Conservation (phyloP, 2,113 vertebrate species). For the Hypanus sabinus region DNA sequence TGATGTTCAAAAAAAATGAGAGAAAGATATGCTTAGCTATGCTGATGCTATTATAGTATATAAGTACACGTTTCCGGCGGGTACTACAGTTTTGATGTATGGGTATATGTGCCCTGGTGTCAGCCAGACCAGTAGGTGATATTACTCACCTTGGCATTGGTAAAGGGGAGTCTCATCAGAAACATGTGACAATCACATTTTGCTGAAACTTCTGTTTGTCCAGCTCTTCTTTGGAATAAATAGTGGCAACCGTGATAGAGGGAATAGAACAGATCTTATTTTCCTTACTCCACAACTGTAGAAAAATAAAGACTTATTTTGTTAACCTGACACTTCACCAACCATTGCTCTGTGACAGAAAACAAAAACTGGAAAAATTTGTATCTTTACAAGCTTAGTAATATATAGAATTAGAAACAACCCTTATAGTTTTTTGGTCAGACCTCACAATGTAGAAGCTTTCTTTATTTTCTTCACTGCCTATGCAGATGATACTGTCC, state of each 20-base stretch:
- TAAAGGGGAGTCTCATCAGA: constrained; percentile 19
- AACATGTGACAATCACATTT: neutral
- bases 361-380: neutral
- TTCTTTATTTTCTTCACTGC: neutral
- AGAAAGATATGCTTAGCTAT: neutral
- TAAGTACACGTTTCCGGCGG: neutral
- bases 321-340: neutral
- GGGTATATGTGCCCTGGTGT: neutral
- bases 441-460: no score
- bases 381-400: neutral
- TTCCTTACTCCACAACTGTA: neutral
- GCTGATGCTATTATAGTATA: neutral
- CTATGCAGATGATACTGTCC: neutral
- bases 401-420: neutral
- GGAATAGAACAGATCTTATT: neutral
- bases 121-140: constrained; percentile 13
- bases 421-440: neutral
- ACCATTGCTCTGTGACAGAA: neutral
- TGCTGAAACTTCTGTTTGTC: neutral
- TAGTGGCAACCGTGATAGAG: neutral
- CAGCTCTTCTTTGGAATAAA: neutral
- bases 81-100: constrained; percentile 4
- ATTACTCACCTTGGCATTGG: constrained; percentile 23
- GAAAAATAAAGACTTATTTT: neutral
- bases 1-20: neutral